phyloP scores from a whole-genome alignment of 1,140 invertebrate genomes.

The Drosophila sulfurigaster region DNA sequence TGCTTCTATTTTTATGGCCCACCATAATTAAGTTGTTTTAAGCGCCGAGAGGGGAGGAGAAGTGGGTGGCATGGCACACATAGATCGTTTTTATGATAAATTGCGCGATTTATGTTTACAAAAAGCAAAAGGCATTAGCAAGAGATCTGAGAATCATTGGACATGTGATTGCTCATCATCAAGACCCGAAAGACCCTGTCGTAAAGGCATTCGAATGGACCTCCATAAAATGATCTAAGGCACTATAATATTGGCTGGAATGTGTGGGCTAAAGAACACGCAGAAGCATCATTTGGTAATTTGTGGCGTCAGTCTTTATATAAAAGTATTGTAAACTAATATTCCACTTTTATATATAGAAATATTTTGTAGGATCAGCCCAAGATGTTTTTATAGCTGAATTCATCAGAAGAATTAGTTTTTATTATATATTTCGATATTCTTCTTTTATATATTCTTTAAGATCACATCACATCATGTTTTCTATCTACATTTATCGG shows the following conservation, averaged over 20 bases:
- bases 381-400: too few species aligned
- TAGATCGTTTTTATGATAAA: constrained; percentile 46
- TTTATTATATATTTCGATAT: too few species aligned
- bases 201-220: constrained; percentile 23
- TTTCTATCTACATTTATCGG: not conserved
- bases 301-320: constrained; percentile 24
- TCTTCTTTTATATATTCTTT: too few species aligned
- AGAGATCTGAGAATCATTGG: constrained; percentile 23
- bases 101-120: constrained; percentile 49
- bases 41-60: constrained; percentile 1
- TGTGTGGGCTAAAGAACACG: constrained; percentile 39
- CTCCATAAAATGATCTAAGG: constrained; percentile 33
- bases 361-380: not conserved
- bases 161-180: constrained; percentile 35
- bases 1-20: constrained; percentile 49
- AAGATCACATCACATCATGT: not conserved
- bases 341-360: constrained; percentile 2
- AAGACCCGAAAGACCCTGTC: constrained; percentile 34
- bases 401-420: too few species aligned
- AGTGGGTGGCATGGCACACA: not conserved
- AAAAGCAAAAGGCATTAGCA: constrained; percentile 28
- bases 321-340: constrained; percentile 23
- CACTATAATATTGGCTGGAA: constrained; percentile 12
- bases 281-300: constrained; percentile 17
- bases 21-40: constrained; percentile 47